Evolutionary conservation across 2,888 invertebrate species (phyloP), one percentile per base, ranked within the genome.

Genomic region (Drosophila ustulata): DNA sequence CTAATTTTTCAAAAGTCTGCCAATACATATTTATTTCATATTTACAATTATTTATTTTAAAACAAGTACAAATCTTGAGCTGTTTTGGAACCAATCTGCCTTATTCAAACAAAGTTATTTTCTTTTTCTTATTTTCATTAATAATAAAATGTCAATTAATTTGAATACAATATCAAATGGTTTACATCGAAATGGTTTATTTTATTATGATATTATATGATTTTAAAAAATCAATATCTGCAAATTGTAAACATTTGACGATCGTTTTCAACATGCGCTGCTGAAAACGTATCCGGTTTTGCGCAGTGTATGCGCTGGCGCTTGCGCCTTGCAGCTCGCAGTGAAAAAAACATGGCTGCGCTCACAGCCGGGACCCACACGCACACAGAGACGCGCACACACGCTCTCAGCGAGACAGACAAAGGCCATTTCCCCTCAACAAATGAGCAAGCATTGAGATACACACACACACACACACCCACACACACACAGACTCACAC

Each of bases 371-470:
- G 66, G n/a, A 37, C 71, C n/a, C 51, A 50, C 43, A 30, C 53
- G 13, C 26, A 67, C 47, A 37, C 43, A 49, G 53, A 51, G 28
- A 37, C 37, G 37, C 43, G 28, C 52, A 59, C 43, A 43, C 39
- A 55, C 41, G 43, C 49, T 53, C 41, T 32, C 59, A 18, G 58
- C 53, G 75, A 80, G 88, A 88, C 88, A 88, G 83, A 83, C 83
- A 88, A 84, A 79, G 87, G 71, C 71, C 82, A 87, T 89, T 85
- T 89, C 85, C 88, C 85, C 85, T 85, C 65, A 84, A 69, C 88
- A 85, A 85, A 85, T 89, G 89, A 84, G 87, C 87, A 88, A 87
- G 77, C 70, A 70, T 37, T 59, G 57, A 72, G 56, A 37, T 57
- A 66, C 71, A 75, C 67, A 65, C 59, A 52, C 51, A 51, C 49